phyloP scores from a whole-genome alignment of 2,888 invertebrate species.

The Acronicta psi region DNA sequence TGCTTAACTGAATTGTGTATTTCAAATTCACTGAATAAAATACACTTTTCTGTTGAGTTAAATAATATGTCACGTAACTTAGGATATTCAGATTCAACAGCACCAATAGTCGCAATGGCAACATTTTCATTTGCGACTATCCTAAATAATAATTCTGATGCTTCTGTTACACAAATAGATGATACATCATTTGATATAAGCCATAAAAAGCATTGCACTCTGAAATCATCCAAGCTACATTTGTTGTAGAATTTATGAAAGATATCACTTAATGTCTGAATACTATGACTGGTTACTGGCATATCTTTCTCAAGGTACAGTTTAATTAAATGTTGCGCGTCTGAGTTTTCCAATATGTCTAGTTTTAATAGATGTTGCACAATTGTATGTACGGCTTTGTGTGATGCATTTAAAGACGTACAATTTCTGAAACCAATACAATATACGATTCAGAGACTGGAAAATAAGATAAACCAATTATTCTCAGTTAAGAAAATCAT shows the following conservation, averaged over 20 bases:
- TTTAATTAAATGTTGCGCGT: conserved; percentile 74
- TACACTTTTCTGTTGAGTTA: conserved; percentile 70
- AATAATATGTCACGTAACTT: conserved; percentile 70
- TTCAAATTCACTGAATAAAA: conserved; percentile 80
- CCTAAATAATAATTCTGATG: conserved; percentile 69
- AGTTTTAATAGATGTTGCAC: conserved; percentile 70
- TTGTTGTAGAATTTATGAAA: conserved; percentile 77
- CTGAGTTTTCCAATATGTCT: conserved; percentile 68
- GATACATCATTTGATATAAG: conserved; percentile 64
- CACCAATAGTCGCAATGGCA: conserved; percentile 14
- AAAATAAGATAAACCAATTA: no score
- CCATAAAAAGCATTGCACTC: conserved; percentile 75
- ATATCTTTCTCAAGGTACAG: conserved; percentile 80
- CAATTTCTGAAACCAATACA: conserved; percentile 72
- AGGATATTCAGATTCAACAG: conserved; percentile 37
- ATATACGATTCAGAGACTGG: background rate
- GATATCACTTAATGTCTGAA: conserved; percentile 71
- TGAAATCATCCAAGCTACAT: conserved; percentile 68
- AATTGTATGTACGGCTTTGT: conserved; percentile 74
- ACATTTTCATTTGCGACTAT: conserved; percentile 76
- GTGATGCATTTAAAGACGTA: conserved; percentile 63
- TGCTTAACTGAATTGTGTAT: conserved; percentile 52
- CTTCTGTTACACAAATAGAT: conserved; percentile 51
- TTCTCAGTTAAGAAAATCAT: no score
- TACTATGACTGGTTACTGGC: conserved; percentile 73